These are phyloP conservation scores for Corythornis cristatus DNA, from an alignment of 2,113 vertebrate species.

Conservation along the genomic window DNA sequence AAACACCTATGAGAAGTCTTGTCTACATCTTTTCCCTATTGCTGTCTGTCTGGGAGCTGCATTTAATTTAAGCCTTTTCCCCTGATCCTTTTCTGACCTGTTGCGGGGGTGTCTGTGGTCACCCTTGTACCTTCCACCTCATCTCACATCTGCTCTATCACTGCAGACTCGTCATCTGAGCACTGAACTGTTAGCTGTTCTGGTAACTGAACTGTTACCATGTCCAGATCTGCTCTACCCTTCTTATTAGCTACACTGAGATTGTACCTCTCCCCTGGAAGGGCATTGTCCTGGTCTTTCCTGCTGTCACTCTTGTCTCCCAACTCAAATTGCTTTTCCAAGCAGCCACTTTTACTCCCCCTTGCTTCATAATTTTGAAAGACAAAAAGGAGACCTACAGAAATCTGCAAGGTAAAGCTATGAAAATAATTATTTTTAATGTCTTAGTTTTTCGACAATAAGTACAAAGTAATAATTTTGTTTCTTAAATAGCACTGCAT, in stretches of 20 bases:
- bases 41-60: neutral
- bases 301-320: neutral
- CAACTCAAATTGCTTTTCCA: neutral
- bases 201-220: neutral
- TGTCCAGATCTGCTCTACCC: neutral
- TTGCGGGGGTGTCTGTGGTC: neutral
- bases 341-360: neutral
- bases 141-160: neutral
- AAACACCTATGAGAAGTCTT: neutral
- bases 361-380: neutral
- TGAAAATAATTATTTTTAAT: neutral
- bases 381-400: neutral
- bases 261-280: too few species aligned
- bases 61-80: neutral
- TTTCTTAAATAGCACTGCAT: neutral
- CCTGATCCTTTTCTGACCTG: neutral
- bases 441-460: neutral
- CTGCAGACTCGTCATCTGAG: neutral
- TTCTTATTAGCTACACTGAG: rapidly evolving
- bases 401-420: neutral
- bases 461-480: neutral
- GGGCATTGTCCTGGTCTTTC: neutral
- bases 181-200: neutral
- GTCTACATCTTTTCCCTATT: rapidly evolving
- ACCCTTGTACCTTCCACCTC: neutral